These are phyloP conservation scores for Phrynosoma platyrhinos DNA, from an alignment of 2,113 vertebrate species.

Conservation along the genomic window DNA sequence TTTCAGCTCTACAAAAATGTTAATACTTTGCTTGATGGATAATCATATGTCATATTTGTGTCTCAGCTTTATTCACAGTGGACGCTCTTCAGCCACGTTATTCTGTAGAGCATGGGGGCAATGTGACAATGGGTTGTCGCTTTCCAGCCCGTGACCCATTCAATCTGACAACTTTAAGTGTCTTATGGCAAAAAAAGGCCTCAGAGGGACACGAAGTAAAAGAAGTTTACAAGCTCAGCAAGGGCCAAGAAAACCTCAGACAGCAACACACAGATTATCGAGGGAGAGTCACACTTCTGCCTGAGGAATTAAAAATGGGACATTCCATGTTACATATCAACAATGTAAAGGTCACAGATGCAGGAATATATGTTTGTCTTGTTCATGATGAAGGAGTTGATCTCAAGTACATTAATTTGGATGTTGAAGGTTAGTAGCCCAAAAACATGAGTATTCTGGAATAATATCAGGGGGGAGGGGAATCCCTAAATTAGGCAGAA, in stretches of 20 bases:
- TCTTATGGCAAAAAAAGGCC: conserved; percentile 78
- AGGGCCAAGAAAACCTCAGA: conserved; percentile 38
- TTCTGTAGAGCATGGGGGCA: conserved; percentile 70
- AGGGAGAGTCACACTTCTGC: conserved; percentile 75
- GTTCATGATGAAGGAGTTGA: conserved; percentile 77
- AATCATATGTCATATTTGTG: conserved; percentile 37
- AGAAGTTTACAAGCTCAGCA: conserved; percentile 72
- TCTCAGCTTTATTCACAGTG: conserved; percentile 84
- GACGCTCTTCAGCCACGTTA: conserved; percentile 75
- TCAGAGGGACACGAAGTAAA: conserved; percentile 1
- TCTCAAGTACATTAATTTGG: conserved; percentile 83
- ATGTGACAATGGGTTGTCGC: conserved; percentile 82
- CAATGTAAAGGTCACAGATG: conserved; percentile 78
- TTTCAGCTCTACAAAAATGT: background rate
- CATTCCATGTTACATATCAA: conserved; percentile 79
- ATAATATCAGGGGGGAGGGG: background rate
- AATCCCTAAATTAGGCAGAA: too few relatives aligned
- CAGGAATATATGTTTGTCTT: conserved; percentile 83
- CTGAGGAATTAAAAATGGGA: conserved; percentile 73
- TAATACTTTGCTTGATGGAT: background rate
- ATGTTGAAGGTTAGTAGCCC: conserved; percentile 82
- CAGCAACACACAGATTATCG: conserved; percentile 56
- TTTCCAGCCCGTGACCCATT: conserved; percentile 71
- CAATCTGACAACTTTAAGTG: conserved; percentile 63
- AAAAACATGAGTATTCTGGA: background rate